Base-by-base conservation (phyloP, 2,113 vertebrate genomes). In the Meleagris gallopavo region DNA sequence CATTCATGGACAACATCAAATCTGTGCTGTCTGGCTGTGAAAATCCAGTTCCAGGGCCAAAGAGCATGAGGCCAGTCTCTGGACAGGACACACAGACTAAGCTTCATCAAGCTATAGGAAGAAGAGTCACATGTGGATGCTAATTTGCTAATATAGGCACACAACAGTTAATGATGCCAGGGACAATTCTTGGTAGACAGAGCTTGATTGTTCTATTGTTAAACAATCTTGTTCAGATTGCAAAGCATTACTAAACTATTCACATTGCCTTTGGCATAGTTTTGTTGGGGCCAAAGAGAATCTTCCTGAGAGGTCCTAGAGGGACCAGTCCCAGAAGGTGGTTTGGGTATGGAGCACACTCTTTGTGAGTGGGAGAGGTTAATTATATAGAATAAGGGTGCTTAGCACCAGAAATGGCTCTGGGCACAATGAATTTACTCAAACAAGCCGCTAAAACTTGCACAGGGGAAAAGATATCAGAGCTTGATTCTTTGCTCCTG, bases 191-290 rank as follows among this genome's bases (percentile, higher is more conserved):
- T 75, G 45, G 71, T 54, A 87, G 54, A 40, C 15, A 83, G 48
- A 79, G 82, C 27, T 71, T 61, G n/a, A 55, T 82, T 58, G 62
- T 70, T 67, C 87, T 76, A 19, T 55, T 79, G 48, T 91, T 82
- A 79, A 85, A 72, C 62, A 79, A 43, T 78, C 87, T 78, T 79
- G 29, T 57, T 82, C 66, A 36, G 75, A 43, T 79, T 80, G 64
- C 48, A 36, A 89, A 83, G 27, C 30, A 61, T 36, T 62, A 43
- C 84, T 74, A 69, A 82, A 48, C 43, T n/a, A 20, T 82, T 89
- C 61, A 30, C 9, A 32, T 6, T 46, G 11, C 15, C 78, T 48
- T 40, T 73, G 69, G 46, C 46, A 38, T 7, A 18, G 18, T 50
- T 50, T 70, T 24, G 24, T 9, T 50, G 45, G 13, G 46, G 34